Evolutionary conservation across 1,140 invertebrate genomes (phyloP).

Genomic region (Phocides pigmalion): DNA sequence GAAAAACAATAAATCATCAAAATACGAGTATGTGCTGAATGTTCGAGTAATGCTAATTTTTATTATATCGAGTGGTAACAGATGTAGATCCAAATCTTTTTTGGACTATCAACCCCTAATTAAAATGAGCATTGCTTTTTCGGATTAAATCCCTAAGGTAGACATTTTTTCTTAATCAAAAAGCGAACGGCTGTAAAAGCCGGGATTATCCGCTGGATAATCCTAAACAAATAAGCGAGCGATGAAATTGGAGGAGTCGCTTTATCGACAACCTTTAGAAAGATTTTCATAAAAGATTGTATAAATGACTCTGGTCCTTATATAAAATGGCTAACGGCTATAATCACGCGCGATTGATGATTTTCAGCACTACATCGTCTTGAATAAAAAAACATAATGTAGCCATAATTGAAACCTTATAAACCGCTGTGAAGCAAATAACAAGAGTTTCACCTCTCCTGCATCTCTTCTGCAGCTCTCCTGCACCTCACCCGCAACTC

Average conservation of each 20-base stretch:
- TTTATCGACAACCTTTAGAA: conserved; percentile 1
- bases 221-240: conserved; percentile 9
- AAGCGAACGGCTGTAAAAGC: conserved; percentile 10
- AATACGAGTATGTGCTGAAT: no score
- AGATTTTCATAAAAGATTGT: conserved; percentile 1
- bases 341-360: neutral
- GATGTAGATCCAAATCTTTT: neutral
- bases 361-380: no score
- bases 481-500: no score
- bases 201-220: conserved; percentile 2
- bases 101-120: neutral
- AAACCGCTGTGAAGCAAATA: no score
- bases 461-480: no score
- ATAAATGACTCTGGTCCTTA: neutral
- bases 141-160: neutral
- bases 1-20: no score
- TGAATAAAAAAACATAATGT: no score
- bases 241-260: neutral
- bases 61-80: no score
- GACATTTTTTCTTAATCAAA: conserved; percentile 5
- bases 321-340: neutral
- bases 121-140: neutral
- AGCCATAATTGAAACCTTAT: no score
- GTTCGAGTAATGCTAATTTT: no score
- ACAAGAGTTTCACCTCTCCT: no score